Base-by-base conservation (phyloP, 53 echinoderm and acorn worm species). In the Apostichopus leukothele region DNA sequence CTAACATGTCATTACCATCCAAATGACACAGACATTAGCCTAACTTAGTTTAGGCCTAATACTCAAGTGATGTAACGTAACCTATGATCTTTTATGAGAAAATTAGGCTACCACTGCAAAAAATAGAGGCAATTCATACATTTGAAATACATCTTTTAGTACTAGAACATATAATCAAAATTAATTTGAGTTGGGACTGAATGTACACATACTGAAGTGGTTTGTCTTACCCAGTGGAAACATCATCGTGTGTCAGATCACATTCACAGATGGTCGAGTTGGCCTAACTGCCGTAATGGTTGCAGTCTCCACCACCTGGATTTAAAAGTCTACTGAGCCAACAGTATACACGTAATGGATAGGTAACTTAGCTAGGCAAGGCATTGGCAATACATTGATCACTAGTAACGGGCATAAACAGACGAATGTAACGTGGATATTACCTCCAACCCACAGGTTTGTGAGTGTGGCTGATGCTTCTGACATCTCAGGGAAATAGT, bases 401-500 rank as follows among this genome's bases (percentile, higher is more conserved):
- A 71, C 52, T 53, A 79, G 79, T 79, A 51, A 79, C 79, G 20
- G 81, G 54, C 5, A 59, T 59, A 81, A 81, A 81, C 81, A 81
- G 59, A 81, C 55, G 54, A 81, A 81, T 81, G 22, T 59, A 21
- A 13, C 55, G 81, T 59, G n/a, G 18, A 81, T 67, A 87, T 59
- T 87, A 87, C 88, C 88, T 87, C 88, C 88, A 87, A 87, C 75
- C 88, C 88, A 87, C 57, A 87, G 88, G 88, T 87, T 87, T 87
- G 88, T 87, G 53, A 87, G 75, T 7, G 88, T 87, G 84, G 95
- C 89, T 79, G 90, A 83, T 84, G 95, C 88, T 88, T 93, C 93
- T 76, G 95, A 89, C 95, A 95, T 95, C 52, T 63, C 85, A 85
- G 68, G 68, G 85, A 51, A 23, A 60, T 50, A 50, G 27, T 50